Conservation (phyloP, 2,113 vertebrate species). For the Anseranas semipalmata region DNA sequence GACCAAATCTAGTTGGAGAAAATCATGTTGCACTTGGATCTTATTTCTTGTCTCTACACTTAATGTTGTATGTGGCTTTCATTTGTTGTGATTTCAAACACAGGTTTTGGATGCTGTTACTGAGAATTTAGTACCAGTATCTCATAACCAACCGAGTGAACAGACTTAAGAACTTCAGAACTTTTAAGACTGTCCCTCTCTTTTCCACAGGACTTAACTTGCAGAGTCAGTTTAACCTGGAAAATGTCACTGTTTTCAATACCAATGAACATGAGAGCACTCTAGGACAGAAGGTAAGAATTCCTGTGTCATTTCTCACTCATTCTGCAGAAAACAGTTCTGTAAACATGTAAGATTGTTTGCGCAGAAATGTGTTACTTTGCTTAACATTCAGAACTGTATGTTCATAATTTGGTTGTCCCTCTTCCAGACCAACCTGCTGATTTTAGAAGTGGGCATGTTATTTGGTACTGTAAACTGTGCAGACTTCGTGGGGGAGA, state of each 20-base stretch:
- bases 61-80: neutral
- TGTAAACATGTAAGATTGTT: neutral
- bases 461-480: neutral
- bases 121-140: neutral
- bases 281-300: conserved; percentile 90
- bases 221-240: conserved; percentile 98
- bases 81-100: neutral
- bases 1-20: neutral
- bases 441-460: neutral
- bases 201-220: conserved; percentile 89
- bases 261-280: conserved; percentile 97
- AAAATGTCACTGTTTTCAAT: conserved; percentile 97
- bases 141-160: neutral
- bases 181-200: neutral
- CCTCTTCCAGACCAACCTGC: neutral
- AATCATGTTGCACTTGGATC: neutral
- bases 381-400: neutral
- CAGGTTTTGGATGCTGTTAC: neutral
- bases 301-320: neutral
- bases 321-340: neutral
- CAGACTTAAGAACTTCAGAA: neutral
- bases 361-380: neutral
- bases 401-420: neutral
- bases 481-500: too few species aligned
- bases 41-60: neutral